These are phyloP conservation scores for Enchytraeus crypticus DNA, from an alignment of 2,888 invertebrate species.

Conservation along the genomic window DNA sequence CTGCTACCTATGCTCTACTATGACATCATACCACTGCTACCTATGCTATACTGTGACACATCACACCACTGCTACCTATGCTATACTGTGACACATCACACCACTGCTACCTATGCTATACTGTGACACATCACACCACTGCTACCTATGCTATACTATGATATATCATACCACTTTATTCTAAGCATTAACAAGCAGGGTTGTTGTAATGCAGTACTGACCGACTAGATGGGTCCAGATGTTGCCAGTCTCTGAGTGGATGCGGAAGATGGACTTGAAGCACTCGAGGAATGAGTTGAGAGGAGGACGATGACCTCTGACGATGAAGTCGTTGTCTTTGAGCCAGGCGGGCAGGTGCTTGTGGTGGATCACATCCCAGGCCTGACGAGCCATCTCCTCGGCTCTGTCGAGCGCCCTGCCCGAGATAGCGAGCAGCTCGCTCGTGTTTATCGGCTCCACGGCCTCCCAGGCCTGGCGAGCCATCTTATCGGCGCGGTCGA, in stretches of 20 bases:
- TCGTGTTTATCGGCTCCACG: conserved; percentile 8
- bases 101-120: too few relatives aligned
- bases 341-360: conserved; percentile 81
- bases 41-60: too few relatives aligned
- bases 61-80: too few relatives aligned
- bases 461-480: conserved; percentile 13
- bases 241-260: conserved; percentile 96
- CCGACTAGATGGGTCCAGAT: conserved; percentile 83
- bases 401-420: conserved; percentile 56
- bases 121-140: too few relatives aligned
- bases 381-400: conserved; percentile 75
- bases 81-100: too few relatives aligned
- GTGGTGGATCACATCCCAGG: conserved; percentile 60
- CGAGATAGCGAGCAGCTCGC: conserved; percentile 6
- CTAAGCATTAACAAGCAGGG: too few relatives aligned
- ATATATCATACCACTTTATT: too few relatives aligned
- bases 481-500: conserved; percentile 17
- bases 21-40: too few relatives aligned
- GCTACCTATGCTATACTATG: too few relatives aligned
- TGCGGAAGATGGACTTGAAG: conserved; percentile 92
- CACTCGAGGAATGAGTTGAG: conserved; percentile 93
- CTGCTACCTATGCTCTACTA: too few relatives aligned
- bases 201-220: too few relatives aligned
- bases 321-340: conserved; percentile 94
- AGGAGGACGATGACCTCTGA: conserved; percentile 90